phyloP scores from a whole-genome alignment of 2,888 invertebrate species.

The Panzeria rudis region DNA sequence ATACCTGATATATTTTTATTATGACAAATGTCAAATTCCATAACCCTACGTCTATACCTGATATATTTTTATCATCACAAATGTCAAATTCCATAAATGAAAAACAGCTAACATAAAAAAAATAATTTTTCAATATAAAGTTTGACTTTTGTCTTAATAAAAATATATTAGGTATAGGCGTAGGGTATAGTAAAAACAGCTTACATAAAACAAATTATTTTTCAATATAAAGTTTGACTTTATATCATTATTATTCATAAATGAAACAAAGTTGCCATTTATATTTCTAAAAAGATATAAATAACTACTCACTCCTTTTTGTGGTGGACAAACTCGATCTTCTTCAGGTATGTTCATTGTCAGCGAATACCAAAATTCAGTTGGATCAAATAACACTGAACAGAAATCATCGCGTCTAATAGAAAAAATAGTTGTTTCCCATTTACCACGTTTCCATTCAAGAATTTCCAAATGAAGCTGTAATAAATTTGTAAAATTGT shows the following conservation, averaged over 20 bases:
- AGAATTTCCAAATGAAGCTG: slow-evolving; percentile 59
- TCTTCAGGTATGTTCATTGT: slow-evolving; percentile 52
- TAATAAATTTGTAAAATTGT: background rate
- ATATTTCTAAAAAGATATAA: background rate
- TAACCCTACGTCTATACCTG: too few relatives aligned
- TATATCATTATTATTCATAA: background rate
- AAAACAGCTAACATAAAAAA: too few relatives aligned
- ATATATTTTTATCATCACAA: too few relatives aligned
- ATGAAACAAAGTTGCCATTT: background rate
- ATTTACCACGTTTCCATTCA: slow-evolving; percentile 65
- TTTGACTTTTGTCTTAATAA: too few relatives aligned
- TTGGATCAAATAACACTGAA: slow-evolving; percentile 44
- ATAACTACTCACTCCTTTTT: slow-evolving; percentile 62
- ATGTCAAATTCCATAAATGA: too few relatives aligned
- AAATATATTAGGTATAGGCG: too few relatives aligned
- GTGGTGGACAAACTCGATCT: slow-evolving; percentile 68
- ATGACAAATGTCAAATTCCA: too few relatives aligned
- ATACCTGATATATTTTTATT: too few relatives aligned
- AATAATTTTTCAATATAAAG: too few relatives aligned
- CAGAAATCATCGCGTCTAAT: slow-evolving; percentile 69
- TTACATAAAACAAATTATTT: too few relatives aligned
- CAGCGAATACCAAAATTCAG: slow-evolving; percentile 65
- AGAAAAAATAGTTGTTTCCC: slow-evolving; percentile 61
- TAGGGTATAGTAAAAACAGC: too few relatives aligned
- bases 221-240: too few relatives aligned